Base-by-base conservation (phyloP, 2,113 vertebrate genomes). In the Dicrurus megarhynchus region DNA sequence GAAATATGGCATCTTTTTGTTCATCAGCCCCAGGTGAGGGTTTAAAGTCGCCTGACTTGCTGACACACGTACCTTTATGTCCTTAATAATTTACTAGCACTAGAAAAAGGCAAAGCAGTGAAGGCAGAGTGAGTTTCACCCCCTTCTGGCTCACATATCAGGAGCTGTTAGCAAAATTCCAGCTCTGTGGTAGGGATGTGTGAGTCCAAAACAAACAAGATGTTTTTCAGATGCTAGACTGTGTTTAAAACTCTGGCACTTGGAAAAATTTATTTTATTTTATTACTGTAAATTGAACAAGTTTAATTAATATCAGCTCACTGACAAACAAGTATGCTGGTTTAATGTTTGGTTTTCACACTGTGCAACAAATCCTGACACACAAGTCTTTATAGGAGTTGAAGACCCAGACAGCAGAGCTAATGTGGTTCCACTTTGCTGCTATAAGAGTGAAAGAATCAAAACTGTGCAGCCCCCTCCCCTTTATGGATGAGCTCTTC, bases 121-220 rank as follows among this genome's bases (percentile, higher is more conserved):
- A 77, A 44, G 33, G 13, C 20, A 86, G 67, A 60, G 20, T 2
- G 47, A 70, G 22, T 82, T 81, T 56, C 35, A 24, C 55, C 82
- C 74, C 50, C 44, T 75, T 74, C 87, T 95, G 94, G 90, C 90
- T 94, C 63, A 60, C 10, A 2, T 84, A 84, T 91, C 71, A 68
- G 94, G 70, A 95, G 64, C 92, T 97, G 87, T 96, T 97, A 96
- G 79, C 93, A 93, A 93, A 96, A 96, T 97, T 94, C 93, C 87
- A 92, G 85, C 91, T 88, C 74, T 50, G 20, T 57, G 65, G 91
- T 96, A 74, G 71, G 47, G 52, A 94, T 46, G 16, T 63, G 33
- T 0, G 3, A 89, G 87, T 85, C 87, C 90, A 95, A 93, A 94
- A 95, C 74, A 94, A 93, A 95, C 90, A 96, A 68, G 56, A 90